phyloP scores from a whole-genome alignment of 2,113 vertebrate species.

The Myotis brandtii region DNA sequence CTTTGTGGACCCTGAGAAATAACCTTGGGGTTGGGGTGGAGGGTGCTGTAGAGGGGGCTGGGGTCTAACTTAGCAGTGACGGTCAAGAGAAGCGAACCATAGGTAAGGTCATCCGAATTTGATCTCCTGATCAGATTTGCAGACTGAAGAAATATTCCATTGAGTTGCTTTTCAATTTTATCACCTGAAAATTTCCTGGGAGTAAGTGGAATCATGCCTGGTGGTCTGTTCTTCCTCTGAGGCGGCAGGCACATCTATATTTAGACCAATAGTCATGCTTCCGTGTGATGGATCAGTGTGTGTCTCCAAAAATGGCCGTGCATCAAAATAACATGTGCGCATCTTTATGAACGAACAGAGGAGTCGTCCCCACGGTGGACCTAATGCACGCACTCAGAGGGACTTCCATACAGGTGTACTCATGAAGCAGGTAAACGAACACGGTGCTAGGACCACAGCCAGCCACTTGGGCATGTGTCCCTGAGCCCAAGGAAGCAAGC shows the following conservation, averaged over 20 bases:
- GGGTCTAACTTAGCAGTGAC: neutral
- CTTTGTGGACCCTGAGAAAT: neutral
- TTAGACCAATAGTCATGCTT: slow-evolving; percentile 70
- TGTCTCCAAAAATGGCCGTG: slow-evolving; percentile 54
- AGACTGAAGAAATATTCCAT: neutral
- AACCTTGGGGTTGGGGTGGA: neutral
- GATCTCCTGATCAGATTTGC: neutral
- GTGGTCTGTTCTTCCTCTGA: slow-evolving; percentile 57
- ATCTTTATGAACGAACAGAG: neutral
- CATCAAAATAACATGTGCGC: neutral
- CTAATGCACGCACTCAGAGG: neutral
- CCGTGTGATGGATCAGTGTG: slow-evolving; percentile 49
- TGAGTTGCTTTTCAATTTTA: slow-evolving; percentile 15
- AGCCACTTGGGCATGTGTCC: neutral
- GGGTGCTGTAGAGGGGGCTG: neutral
- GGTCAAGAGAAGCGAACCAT: neutral
- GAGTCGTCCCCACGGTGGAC: neutral
- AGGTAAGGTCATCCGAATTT: neutral
- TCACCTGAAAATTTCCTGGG: slow-evolving; percentile 57
- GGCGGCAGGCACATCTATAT: slow-evolving; percentile 64
- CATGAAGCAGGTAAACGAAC: neutral
- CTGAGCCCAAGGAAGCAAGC: neutral
- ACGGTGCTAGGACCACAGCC: neutral
- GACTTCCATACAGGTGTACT: neutral
- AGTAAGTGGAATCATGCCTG: slow-evolving; percentile 42